Evolutionary conservation across 2,888 invertebrate species (phyloP).

Genomic region (Drosophila maculinotata): DNA sequence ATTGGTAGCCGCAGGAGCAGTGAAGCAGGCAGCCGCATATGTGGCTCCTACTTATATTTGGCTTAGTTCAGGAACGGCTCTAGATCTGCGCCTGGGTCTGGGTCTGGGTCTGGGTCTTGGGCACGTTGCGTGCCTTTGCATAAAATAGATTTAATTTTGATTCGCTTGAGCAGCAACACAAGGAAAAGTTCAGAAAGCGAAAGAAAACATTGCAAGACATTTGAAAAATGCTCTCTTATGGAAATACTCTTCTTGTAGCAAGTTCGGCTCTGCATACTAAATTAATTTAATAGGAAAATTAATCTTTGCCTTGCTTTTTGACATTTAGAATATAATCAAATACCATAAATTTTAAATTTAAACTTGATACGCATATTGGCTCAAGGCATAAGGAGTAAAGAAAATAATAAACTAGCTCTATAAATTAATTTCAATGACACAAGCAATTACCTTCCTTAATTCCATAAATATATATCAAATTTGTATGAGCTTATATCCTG

Average conservation of each 20-base stretch:
- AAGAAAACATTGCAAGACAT: slow-evolving; percentile 29
- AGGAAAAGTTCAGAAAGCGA: slow-evolving; percentile 29
- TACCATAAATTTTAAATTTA: background rate
- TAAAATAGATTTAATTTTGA: slow-evolving; percentile 77
- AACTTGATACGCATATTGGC: no score
- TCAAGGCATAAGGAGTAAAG: no score
- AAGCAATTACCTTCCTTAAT: no score
- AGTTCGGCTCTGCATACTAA: slow-evolving; percentile 8
- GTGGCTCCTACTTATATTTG: slow-evolving; percentile 52
- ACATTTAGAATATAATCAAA: background rate
- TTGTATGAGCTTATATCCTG: background rate
- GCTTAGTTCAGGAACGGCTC: slow-evolving; percentile 47
- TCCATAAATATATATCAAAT: background rate
- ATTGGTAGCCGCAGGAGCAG: slow-evolving; percentile 40
- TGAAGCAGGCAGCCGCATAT: slow-evolving; percentile 53
- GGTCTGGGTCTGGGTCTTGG: slow-evolving; percentile 10
- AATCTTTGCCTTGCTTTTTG: background rate
- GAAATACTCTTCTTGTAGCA: slow-evolving; percentile 4
- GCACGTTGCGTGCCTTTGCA: slow-evolving; percentile 70
- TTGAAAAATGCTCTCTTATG: background rate
- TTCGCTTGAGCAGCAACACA: slow-evolving; percentile 59
- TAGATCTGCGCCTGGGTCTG: slow-evolving; percentile 1
- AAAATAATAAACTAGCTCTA: no score
- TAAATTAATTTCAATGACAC: no score
- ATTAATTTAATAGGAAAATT: slow-evolving; percentile 3